A percentile compares a stretch with the other conserved stretches of the same genome.
phyloP scores from a whole-genome alignment of 2,113 vertebrate genomes.

The Gobius niger region DNA sequence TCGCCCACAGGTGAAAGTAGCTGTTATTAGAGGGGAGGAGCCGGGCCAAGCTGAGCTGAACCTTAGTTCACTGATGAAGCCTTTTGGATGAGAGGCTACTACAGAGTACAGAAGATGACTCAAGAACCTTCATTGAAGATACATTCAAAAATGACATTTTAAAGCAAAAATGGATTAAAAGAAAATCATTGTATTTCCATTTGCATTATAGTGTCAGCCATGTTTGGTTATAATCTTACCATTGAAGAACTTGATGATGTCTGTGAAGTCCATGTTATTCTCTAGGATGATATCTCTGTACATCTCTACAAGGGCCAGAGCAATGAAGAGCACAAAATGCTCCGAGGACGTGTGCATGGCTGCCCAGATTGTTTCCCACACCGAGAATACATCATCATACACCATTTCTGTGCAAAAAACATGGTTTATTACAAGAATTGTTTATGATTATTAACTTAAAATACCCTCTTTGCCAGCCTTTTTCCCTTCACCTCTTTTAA shows the following conservation, averaged over 20 bases:
- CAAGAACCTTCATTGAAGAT: too few species aligned
- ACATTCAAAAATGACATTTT: too few species aligned
- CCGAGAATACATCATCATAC: slow-evolving; percentile 91
- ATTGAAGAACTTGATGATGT: slow-evolving; percentile 99
- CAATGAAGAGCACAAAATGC: slow-evolving; percentile 95
- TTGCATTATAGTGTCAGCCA: too few species aligned
- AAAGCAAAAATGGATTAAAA: too few species aligned
- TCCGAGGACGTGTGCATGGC: slow-evolving; percentile 88
- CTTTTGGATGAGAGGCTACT: too few species aligned
- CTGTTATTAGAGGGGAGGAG: too few species aligned
- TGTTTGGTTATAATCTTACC: slow-evolving; percentile 75
- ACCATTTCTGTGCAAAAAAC: slow-evolving; percentile 83
- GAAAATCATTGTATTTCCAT: too few species aligned
- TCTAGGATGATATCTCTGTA: slow-evolving; percentile 96
- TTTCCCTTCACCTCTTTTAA: slow-evolving; percentile 87
- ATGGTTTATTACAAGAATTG: not conserved
- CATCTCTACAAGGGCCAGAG: slow-evolving; percentile 92
- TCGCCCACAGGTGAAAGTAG: too few species aligned
- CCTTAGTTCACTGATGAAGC: too few species aligned
- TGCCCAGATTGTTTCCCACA: slow-evolving; percentile 98
- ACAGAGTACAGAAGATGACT: too few species aligned
- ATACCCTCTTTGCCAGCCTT: not conserved
- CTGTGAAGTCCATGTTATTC: slow-evolving; percentile 99
- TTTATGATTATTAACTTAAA: not conserved
- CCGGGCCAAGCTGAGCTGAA: too few species aligned